These are phyloP conservation scores for Greenwoodochromis staneri DNA, from an alignment of 2,113 vertebrate species.

Conservation along the genomic window DNA sequence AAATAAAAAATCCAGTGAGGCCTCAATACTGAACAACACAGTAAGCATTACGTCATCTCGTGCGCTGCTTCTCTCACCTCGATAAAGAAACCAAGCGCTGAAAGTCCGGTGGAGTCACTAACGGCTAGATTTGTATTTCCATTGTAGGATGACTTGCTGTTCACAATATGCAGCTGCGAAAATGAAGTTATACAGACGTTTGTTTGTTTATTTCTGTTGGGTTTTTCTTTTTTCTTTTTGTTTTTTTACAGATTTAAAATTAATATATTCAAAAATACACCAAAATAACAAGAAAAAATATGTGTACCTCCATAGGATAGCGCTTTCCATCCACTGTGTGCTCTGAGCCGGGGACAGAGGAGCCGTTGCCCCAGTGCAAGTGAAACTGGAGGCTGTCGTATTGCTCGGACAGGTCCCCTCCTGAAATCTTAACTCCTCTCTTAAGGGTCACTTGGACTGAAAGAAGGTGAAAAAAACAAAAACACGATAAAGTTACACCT, in stretches of 20 bases:
- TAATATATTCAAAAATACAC: not conserved
- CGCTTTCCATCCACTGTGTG: conserved; percentile 56
- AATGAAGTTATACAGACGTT: not conserved
- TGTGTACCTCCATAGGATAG: conserved; percentile 66
- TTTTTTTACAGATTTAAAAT: not conserved
- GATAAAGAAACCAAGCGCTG: too few relatives aligned
- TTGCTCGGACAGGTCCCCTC: not conserved
- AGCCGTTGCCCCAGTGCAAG: conserved; percentile 66
- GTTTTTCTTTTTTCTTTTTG: rapidly evolving
- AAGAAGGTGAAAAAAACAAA: not conserved
- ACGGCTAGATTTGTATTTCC: rapidly evolving
- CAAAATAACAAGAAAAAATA: not conserved
- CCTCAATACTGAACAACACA: not conserved
- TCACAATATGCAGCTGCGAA: not conserved
- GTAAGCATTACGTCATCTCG: rapidly evolving
- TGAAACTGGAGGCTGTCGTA: conserved; percentile 52
- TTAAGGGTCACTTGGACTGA: not conserved
- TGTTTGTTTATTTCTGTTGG: not conserved
- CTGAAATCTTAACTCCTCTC: not conserved
- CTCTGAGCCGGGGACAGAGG: conserved; percentile 49
- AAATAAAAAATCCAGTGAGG: not conserved
- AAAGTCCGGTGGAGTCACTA: rapidly evolving
- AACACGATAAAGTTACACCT: not conserved
- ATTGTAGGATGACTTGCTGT: not conserved
- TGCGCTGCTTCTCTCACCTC: too few relatives aligned